Evolutionary conservation across 1,140 invertebrate genomes (phyloP).

Genomic region (Euura saliciscinereae): DNA sequence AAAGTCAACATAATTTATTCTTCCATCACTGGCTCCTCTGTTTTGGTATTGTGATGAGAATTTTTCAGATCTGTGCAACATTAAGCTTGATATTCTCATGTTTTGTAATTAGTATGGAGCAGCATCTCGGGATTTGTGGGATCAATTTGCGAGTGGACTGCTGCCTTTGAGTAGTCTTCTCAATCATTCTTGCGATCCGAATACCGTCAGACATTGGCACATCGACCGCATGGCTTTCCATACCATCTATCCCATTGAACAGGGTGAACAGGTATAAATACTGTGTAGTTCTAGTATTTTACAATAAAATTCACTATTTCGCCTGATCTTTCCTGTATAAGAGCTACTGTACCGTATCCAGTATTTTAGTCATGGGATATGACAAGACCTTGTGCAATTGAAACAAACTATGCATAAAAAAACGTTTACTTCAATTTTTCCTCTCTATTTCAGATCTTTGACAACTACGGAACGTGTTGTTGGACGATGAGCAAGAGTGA

Average conservation of each 20-base stretch:
- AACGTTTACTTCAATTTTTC: too few relatives aligned
- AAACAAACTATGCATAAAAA: background rate
- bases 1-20: background rate
- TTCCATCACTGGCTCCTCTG: background rate
- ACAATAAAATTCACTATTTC: background rate
- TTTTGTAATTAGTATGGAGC: constrained; percentile 41
- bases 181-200: constrained; percentile 92
- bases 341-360: background rate
- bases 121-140: too few relatives aligned
- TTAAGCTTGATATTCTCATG: constrained; percentile 27
- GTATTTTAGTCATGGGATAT: background rate
- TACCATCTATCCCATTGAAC: constrained; percentile 69
- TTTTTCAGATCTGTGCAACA: constrained; percentile 37
- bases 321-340: background rate
- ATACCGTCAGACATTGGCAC: constrained; percentile 71
- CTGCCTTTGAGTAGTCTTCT: constrained; percentile 80
- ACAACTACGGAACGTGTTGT: background rate
- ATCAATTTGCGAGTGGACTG: constrained; percentile 64
- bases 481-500: background rate
- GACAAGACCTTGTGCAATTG: too few relatives aligned
- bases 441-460: background rate
- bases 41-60: background rate
- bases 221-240: constrained; percentile 63
- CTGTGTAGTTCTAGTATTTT: background rate
- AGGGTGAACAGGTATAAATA: constrained; percentile 41